Percentiles rank a stretch among this genome's conserved stretches.
phyloP scores from a whole-genome alignment of 2,888 invertebrate species.

The Leistus spinibarbis region DNA sequence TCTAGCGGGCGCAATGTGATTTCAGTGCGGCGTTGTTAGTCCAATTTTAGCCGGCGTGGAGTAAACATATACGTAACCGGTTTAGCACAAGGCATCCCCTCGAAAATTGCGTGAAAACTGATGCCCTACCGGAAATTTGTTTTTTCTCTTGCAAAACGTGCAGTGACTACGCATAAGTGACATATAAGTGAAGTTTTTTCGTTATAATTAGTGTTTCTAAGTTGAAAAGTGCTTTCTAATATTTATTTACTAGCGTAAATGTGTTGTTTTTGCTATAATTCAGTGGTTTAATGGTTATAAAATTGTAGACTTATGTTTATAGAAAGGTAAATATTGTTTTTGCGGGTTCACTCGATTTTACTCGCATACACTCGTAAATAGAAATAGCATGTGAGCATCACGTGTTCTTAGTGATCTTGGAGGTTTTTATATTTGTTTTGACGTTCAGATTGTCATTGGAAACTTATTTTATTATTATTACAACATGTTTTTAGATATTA shows the following conservation, averaged over 20 bases:
- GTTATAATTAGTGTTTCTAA: no score
- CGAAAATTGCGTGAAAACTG: neutral
- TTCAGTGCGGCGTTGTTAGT: conserved; percentile 16
- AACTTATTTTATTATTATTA: no score
- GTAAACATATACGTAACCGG: conserved; percentile 24
- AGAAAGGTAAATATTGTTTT: conserved; percentile 27
- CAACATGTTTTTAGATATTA: no score
- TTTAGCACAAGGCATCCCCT: neutral
- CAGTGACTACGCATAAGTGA: no score
- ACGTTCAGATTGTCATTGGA: no score
- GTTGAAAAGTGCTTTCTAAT: no score
- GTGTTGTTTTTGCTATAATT: neutral
- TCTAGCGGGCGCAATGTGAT: conserved; percentile 12
- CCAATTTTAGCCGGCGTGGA: conserved; percentile 2
- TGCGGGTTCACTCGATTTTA: neutral
- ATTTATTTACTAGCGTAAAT: neutral
- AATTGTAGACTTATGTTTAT: conserved; percentile 31
- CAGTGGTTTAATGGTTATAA: conserved; percentile 11
- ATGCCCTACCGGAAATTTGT: neutral
- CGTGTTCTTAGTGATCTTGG: neutral
- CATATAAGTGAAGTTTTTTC: no score
- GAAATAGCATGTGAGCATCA: conserved; percentile 8
- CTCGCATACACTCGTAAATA: conserved; percentile 3
- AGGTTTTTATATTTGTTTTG: no score
- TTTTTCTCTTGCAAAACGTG: no score